Evolutionary conservation across 2,797 vertebrate genomes (phyloP), one percentile per base, ranked within the genome.

Genomic region (Poeciliopsis presidionis): DNA sequence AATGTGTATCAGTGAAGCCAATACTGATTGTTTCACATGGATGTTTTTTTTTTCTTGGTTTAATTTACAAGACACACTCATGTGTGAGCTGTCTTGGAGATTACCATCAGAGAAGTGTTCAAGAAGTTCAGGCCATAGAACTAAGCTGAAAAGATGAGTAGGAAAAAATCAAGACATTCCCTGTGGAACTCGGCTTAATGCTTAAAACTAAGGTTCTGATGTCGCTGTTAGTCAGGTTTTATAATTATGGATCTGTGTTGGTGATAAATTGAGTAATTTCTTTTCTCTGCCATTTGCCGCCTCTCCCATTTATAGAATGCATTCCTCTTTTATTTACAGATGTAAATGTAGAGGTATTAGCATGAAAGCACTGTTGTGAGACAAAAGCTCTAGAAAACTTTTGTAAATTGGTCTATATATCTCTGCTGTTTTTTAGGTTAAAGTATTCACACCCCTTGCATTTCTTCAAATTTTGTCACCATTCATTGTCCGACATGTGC

Each of bases 81-180:
- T 63, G 33, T 65, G 33, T 36, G 33, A 20, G 8, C 11, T 43
- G 63, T 25, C 11, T 41, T 25, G 25, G 63, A 67, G 22, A 43
- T 67, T 67, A 67, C 51, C 36, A 41, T 12, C 4, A 41, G 36
- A 4, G 9, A 11, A 13, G 63, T 25, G 25, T 3, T 69, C 22
- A n/a, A 41, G 39, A 69, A n/a, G 22, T 43, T 69, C 5, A 69
- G 39, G 36, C 39, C 22, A 43, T 16, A n/a, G 25, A 43, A 13
- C 67, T n/a, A 45, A 70, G 13, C 39, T 45, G 7, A 5, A 43
- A 69, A 43, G 28, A 33, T 61, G n/a, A 36, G 59, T 7, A 14
- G 0, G 0, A 83, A 77, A 20, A 61, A 22, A 84, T 83, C 75
- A 84, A 13, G 41, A 70, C 67, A n/a, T 45, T 45, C 25, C 7